Conservation (phyloP, 2,113 vertebrate species). For the Willisornis vidua region DNA sequence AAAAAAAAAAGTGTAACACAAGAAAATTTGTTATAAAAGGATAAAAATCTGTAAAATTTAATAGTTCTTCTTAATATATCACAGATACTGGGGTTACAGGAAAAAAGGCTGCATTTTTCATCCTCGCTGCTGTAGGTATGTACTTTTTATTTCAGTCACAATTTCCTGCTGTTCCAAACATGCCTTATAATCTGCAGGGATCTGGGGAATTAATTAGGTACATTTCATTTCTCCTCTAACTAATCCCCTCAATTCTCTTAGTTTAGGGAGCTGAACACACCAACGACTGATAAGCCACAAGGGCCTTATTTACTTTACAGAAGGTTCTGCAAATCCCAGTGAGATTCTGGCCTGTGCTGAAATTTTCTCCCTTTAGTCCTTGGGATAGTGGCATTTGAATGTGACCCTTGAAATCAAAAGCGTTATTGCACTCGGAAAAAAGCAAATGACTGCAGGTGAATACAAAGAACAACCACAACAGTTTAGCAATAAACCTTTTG, state of each 20-base stretch:
- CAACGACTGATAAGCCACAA: conserved; percentile 47
- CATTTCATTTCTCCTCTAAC: conserved; percentile 58
- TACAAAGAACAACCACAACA: neutral
- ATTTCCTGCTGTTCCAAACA: conserved; percentile 49
- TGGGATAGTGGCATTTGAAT: conserved; percentile 23
- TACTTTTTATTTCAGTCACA: conserved; percentile 67
- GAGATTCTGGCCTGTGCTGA: neutral
- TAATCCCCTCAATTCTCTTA: conserved; percentile 61
- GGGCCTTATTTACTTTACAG: conserved; percentile 58
- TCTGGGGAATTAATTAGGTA: conserved; percentile 72
- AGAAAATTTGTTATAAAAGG: neutral
- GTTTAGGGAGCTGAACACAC: conserved; percentile 55
- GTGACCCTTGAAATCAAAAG: conserved; percentile 45
- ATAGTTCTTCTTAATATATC: neutral
- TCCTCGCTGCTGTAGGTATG: neutral
- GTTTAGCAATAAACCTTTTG: neutral
- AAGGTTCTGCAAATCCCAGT: conserved; percentile 28
- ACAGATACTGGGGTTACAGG: neutral
- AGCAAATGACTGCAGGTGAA: neutral
- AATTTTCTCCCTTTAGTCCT: conserved; percentile 1
- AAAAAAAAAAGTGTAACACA: neutral
- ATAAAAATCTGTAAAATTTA: neutral
- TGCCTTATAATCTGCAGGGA: conserved; percentile 51
- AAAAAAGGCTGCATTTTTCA: neutral
- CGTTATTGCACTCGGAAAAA: conserved; percentile 12